These are phyloP conservation scores for Eleutherodactylus coqui DNA, from an alignment of 2,797 vertebrate species.

Conservation along the genomic window DNA sequence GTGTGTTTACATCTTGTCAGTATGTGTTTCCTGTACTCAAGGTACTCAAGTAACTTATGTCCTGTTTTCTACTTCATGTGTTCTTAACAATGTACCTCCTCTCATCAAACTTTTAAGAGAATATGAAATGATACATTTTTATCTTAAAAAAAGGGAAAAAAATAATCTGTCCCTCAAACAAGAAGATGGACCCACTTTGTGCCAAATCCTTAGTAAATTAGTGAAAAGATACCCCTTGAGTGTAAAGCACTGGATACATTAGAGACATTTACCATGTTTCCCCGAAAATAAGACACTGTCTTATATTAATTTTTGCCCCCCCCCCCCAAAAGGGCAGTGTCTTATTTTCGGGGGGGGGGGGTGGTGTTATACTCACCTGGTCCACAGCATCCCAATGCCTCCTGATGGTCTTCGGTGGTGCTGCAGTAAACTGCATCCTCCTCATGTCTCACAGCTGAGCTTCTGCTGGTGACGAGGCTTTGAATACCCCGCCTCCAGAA, in stretches of 20 bases:
- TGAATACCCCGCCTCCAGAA: too few species aligned
- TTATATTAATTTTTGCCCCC: too few species aligned
- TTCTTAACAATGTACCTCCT: slow-evolving; percentile 15
- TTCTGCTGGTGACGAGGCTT: too few species aligned
- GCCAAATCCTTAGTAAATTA: background rate
- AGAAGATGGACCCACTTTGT: background rate
- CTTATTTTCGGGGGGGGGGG: too few species aligned
- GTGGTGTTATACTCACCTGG: too few species aligned
- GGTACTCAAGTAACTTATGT: background rate
- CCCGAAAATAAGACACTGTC: background rate
- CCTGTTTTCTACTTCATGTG: background rate
- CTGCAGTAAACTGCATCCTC: too few species aligned
- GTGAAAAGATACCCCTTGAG: background rate
- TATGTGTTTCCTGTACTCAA: background rate
- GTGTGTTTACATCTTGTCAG: slow-evolving; percentile 46
- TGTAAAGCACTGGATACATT: background rate
- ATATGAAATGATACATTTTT: slow-evolving; percentile 19
- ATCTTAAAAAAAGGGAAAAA: background rate
- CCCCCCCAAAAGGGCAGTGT: too few species aligned
- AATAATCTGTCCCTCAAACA: background rate
- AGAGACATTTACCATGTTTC: background rate
- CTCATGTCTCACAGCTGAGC: too few species aligned
- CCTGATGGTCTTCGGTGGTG: too few species aligned
- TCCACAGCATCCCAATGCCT: too few species aligned
- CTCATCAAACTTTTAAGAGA: background rate